phyloP scores from a whole-genome alignment of 2,888 invertebrate genomes.

The Xiphydria camelus region DNA sequence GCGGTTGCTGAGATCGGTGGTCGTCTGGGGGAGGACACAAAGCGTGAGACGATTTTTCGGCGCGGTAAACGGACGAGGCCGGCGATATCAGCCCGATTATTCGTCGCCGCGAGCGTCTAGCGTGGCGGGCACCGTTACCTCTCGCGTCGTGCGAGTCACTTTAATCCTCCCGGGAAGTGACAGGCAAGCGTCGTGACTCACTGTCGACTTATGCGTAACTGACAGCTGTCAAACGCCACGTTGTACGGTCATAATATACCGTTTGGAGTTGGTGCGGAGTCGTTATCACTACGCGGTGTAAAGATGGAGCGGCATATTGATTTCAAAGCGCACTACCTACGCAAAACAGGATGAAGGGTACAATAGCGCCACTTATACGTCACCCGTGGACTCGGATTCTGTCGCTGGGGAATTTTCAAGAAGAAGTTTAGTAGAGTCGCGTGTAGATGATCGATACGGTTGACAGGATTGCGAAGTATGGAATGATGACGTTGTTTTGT shows the following conservation, averaged over 20 bases:
- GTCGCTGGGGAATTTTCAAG: too few relatives aligned
- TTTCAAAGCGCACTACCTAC: conserved; percentile 11
- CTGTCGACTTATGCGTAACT: conserved; percentile 32
- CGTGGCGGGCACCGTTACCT: conserved; percentile 18
- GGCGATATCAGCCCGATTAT: conserved; percentile 12
- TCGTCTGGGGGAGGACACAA: conserved; percentile 25
- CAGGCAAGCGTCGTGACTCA: conserved; percentile 30
- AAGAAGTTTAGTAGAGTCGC: too few relatives aligned
- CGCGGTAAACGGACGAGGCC: conserved; percentile 19
- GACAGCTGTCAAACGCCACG: conserved; percentile 43
- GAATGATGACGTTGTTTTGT: too few relatives aligned
- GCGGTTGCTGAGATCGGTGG: conserved; percentile 19
- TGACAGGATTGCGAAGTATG: too few relatives aligned
- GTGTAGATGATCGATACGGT: too few relatives aligned
- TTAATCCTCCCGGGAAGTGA: conserved; percentile 1
- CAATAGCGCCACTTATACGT: too few relatives aligned
- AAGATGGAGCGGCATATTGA: conserved; percentile 30
- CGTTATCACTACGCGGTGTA: conserved; percentile 25
- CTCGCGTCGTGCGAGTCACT: conserved; percentile 18
- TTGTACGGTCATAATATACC: conserved; percentile 29
- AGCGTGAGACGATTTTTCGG: conserved; percentile 21
- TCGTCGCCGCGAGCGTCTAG: not conserved
- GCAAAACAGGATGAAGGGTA: too few relatives aligned
- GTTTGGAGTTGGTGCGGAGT: too few relatives aligned
- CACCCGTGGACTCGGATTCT: too few relatives aligned